Base-by-base conservation (phyloP, 1,140 invertebrate species). In the Ceratosolen solmsi region DNA sequence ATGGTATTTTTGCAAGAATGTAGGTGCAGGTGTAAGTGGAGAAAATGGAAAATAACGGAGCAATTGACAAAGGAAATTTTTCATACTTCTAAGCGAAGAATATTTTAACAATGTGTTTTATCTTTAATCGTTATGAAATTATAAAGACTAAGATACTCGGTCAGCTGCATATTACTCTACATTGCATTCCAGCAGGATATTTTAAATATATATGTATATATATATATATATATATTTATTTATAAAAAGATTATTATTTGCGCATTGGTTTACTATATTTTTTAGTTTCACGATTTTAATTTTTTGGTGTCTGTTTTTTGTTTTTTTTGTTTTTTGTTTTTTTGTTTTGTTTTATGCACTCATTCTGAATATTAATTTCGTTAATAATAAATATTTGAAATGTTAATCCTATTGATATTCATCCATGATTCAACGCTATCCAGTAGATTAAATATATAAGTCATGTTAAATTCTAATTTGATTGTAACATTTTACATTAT, bases 91-190 rank as follows among this genome's bases (percentile, higher is more conserved):
- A n/a, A 68, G 38, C 38, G 33, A 33, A 38, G 33, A 8, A 4
- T 68, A 68, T 68, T 68, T 68, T 38, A 68, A 68, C 38, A 36
- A 68, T 68, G 33, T 68, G 22, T 68, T 38, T n/a, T 68, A 38
- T n/a, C n/a, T n/a, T n/a, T n/a, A 68, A 33, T 38, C 8, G 38
- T 2, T 8, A 38, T 54, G 51, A 54, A 20, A 54, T 54, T 22
- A 54, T 54, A 22, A 20, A 22, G 13, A 46, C 13, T 46, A 46
- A 8, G 41, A 27, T 33, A 17, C 27, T 30, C 2, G 58, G 11
- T 2, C 13, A 0, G 27, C 2, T 13, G 0, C 11, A 60, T 60
- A 1, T 63, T 33, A 17, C 30, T 15, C 2, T 20, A 33, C 25
- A 36, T 17, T 20, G 60, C 30, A n/a, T n/a, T n/a, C n/a, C n/a